phyloP scores from a whole-genome alignment of 2,888 invertebrate species.

The Lasioglossum villosulum region DNA sequence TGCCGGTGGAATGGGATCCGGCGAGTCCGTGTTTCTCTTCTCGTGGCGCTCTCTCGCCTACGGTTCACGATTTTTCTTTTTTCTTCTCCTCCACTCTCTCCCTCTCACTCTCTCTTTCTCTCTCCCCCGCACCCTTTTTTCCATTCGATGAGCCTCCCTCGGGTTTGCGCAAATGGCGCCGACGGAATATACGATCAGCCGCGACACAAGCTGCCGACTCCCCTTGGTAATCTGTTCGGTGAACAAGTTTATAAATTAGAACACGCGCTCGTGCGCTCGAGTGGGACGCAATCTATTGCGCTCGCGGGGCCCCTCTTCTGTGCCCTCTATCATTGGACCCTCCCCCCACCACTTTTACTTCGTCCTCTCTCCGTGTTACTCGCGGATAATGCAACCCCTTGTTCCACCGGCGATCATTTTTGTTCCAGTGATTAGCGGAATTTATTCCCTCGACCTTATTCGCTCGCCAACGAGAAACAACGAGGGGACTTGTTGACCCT shows the following conservation, averaged over 20 bases:
- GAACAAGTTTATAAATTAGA: conserved; percentile 62
- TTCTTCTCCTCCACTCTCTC: conserved; percentile 9
- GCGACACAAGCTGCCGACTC: conserved; percentile 38
- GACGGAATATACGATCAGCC: conserved; percentile 47
- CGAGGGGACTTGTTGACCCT: conserved; percentile 6
- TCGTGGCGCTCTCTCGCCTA: conserved; percentile 31
- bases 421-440: neutral
- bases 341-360: neutral
- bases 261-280: conserved; percentile 28
- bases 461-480: neutral
- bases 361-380: neutral
- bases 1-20: conserved; percentile 37
- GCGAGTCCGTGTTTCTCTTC: conserved; percentile 51
- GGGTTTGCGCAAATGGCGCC: conserved; percentile 56
- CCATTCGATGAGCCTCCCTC: conserved; percentile 25
- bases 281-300: conserved; percentile 25
- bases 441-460: neutral
- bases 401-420: neutral
- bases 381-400: neutral
- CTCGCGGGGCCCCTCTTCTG: neutral
- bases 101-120: neutral
- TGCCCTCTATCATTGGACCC: neutral
- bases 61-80: conserved; percentile 7
- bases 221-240: conserved; percentile 56
- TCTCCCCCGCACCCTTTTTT: conserved; percentile 24